Conservation (phyloP, 2,113 vertebrate genomes). For the Alces alces region DNA sequence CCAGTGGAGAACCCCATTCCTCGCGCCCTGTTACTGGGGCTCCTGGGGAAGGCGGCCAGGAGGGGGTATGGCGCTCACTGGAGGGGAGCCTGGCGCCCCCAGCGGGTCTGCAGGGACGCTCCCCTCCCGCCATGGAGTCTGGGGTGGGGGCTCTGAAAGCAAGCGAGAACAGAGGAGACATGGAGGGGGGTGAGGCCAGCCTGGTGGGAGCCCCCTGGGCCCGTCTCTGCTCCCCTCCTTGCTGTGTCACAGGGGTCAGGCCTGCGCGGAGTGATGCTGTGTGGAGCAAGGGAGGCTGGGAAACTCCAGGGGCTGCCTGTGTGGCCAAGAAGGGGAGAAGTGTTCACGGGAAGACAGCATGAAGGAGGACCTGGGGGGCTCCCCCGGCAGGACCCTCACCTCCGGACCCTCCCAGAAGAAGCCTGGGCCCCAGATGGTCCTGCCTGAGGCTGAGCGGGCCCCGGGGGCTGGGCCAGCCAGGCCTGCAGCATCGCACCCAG, state of each 20-base stretch:
- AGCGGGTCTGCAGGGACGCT: not conserved
- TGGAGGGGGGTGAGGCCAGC: not conserved
- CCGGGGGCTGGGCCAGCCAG: rapidly evolving
- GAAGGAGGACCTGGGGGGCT: not conserved
- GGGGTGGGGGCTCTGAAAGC: too few relatives aligned
- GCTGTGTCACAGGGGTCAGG: rapidly evolving
- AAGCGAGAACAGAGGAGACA: rapidly evolving
- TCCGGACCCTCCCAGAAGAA: rapidly evolving
- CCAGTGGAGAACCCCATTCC: rapidly evolving
- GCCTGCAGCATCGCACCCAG: not conserved
- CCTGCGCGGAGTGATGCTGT: rapidly evolving
- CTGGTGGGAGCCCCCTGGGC: too few relatives aligned
- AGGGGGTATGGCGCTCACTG: rapidly evolving
- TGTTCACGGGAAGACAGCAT: rapidly evolving
- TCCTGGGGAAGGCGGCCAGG: not conserved
- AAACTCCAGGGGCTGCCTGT: too few relatives aligned
- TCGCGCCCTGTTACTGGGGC: rapidly evolving
- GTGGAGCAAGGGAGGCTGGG: not conserved
- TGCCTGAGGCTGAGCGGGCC: not conserved
- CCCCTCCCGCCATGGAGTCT: not conserved
- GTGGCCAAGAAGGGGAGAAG: not conserved
- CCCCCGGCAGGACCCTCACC: rapidly evolving
- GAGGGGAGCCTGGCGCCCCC: not conserved
- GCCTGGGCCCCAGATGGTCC: not conserved
- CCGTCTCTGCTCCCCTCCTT: not conserved